Conservation (phyloP, 2,797 vertebrate species). For the Esox masquinongy region DNA sequence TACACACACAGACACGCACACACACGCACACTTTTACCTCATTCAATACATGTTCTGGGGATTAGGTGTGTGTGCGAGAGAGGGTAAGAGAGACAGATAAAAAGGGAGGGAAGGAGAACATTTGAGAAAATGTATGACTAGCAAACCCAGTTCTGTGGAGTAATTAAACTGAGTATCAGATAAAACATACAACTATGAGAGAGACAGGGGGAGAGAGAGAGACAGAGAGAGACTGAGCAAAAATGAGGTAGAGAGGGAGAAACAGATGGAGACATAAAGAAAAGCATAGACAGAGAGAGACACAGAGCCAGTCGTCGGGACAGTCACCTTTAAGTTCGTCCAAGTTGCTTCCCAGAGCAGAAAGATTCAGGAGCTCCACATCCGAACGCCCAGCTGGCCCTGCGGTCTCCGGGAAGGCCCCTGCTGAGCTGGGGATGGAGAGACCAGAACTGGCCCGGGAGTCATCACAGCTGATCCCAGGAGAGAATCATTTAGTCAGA, state of each 20-base stretch:
- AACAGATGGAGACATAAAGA: background rate
- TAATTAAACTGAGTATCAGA: background rate
- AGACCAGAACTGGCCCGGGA: slow-evolving; percentile 38
- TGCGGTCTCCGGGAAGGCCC: slow-evolving; percentile 37
- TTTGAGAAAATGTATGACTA: background rate
- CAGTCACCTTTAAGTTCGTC: slow-evolving; percentile 64
- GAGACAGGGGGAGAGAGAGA: background rate
- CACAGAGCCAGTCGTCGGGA: background rate
- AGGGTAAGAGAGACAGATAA: background rate
- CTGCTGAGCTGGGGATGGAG: slow-evolving; percentile 57
- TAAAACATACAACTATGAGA: background rate
- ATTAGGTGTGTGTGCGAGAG: too few species aligned
- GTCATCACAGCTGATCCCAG: slow-evolving; percentile 59
- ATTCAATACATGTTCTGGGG: too few species aligned
- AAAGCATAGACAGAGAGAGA: background rate
- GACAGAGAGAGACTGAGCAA: background rate
- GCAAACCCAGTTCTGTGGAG: background rate
- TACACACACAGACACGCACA: too few species aligned
- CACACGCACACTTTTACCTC: too few species aligned
- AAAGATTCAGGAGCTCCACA: slow-evolving; percentile 48
- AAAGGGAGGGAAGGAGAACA: background rate
- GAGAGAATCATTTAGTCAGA: background rate
- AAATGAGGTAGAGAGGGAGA: background rate
- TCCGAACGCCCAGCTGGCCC: background rate
- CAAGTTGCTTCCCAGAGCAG: slow-evolving; percentile 44